Conservation (phyloP, 2,888 invertebrate species). For the Coleophora flavipennella region DNA sequence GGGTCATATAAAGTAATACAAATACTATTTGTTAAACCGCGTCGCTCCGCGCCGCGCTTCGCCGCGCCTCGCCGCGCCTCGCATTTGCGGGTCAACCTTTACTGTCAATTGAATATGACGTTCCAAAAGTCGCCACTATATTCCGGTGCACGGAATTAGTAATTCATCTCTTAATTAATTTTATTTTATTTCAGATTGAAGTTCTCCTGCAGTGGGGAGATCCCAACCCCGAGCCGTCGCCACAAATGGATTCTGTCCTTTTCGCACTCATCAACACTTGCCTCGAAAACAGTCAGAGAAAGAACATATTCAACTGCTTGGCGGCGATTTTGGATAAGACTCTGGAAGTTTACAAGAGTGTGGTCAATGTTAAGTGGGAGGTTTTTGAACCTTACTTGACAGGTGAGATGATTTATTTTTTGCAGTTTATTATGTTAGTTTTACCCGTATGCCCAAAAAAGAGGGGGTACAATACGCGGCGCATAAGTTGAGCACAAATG, state of each 20-base stretch:
- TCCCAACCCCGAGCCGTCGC: slow-evolving; percentile 3
- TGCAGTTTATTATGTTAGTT: background rate
- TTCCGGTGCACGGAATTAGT: too few relatives aligned
- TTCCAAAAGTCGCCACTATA: too few relatives aligned
- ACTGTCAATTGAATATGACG: too few relatives aligned
- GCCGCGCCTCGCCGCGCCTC: too few relatives aligned
- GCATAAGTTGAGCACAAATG: too few relatives aligned
- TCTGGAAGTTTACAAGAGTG: slow-evolving; percentile 22
- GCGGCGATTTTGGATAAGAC: slow-evolving; percentile 22
- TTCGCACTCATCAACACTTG: slow-evolving; percentile 26
- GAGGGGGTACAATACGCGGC: too few relatives aligned
- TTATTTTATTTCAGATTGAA: slow-evolving; percentile 22
- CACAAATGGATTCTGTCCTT: slow-evolving; percentile 18
- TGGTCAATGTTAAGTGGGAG: slow-evolving; percentile 23
- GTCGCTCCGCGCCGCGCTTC: too few relatives aligned
- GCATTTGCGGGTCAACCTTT: too few relatives aligned
- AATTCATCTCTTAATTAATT: too few relatives aligned
- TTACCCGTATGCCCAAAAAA: too few relatives aligned
- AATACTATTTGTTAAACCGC: too few relatives aligned
- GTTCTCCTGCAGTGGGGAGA: slow-evolving; percentile 26
- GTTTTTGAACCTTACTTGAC: slow-evolving; percentile 22
- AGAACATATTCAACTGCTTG: slow-evolving; percentile 18
- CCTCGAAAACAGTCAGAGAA: slow-evolving; percentile 17
- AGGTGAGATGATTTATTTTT: slow-evolving; percentile 19
- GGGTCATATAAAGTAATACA: too few relatives aligned